Percentiles rank a stretch among this genome's conserved stretches.
Evolutionary conservation across 2,113 vertebrate species (phyloP).

Genomic region (Hiodon tergisus): DNA sequence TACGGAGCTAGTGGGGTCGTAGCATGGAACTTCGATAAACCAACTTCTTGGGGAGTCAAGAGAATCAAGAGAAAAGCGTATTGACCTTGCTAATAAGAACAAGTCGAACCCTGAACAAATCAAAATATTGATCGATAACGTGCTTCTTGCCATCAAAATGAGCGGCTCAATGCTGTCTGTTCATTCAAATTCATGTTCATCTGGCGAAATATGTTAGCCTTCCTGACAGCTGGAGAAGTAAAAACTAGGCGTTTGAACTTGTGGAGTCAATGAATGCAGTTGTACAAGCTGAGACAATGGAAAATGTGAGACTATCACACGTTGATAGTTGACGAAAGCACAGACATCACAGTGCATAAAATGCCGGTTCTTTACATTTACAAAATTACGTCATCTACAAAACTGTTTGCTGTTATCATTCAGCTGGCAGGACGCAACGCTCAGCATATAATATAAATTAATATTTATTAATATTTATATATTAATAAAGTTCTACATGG

Average conservation of each 20-base stretch:
- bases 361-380: background rate
- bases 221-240: background rate
- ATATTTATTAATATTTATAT: too few species aligned
- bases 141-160: slow-evolving; percentile 4
- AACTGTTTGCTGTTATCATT: slow-evolving; percentile 27
- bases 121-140: slow-evolving; percentile 1
- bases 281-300: slow-evolving; percentile 5
- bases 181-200: slow-evolving; percentile 16
- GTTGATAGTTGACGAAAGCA: slow-evolving; percentile 27
- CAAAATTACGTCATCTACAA: background rate
- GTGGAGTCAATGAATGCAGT: background rate
- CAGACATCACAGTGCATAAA: slow-evolving; percentile 23
- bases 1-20: too few species aligned
- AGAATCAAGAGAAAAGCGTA: background rate
- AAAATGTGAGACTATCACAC: slow-evolving; percentile 9
- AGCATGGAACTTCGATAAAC: too few species aligned
- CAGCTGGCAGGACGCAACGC: slow-evolving; percentile 18
- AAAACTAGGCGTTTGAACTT: slow-evolving; percentile 1
- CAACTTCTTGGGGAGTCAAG: background rate
- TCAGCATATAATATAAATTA: too few species aligned
- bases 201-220: background rate
- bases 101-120: background rate
- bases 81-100: background rate
- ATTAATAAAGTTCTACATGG: slow-evolving; percentile 23
- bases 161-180: slow-evolving; percentile 23